Evolutionary conservation across 2,797 vertebrate genomes (phyloP), one percentile per base, ranked within the genome.

Genomic region (Numenius phaeopus): DNA sequence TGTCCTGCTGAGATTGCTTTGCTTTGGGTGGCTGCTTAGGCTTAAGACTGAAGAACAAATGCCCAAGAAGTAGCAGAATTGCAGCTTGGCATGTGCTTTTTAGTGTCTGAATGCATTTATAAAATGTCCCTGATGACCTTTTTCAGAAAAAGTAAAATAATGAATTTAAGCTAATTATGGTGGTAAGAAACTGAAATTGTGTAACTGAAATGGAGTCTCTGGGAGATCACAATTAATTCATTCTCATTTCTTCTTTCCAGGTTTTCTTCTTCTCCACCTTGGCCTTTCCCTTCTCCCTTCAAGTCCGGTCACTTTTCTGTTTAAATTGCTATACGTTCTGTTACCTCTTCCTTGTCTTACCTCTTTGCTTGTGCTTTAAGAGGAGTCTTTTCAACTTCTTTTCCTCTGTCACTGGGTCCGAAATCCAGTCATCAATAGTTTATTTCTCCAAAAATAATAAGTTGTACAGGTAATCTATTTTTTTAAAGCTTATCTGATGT

Each of bases 191-290:
- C 42, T 62, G n/a, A 54, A 92, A 72, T 61, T 87, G 30, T 93
- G 6, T 85, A 83, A 72, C 27, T 78, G 57, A 71, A 80, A 61
- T 87, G 32, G 37, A 54, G 76, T 84, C 29, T 85, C 20, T 67
- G 34, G 34, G 49, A 81, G 69, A 95, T 64, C 61, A 47, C 89
- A 69, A 95, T 97, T 97, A 97, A 97, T 89, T 87, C 3, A 7
- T 94, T 97, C 76, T 97, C 15, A 11, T 96, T 97, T 97, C 96
- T 97, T 96, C 97, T 97, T 97, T 97, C 80, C 97, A 97, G 97
- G 92, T 97, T 87, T 94, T 93, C 94, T 92, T 64, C 92, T 97
- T 87, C 94, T 90, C 59, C 57, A 93, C 39, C 81, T 95, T 97
- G 97, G 92, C 71, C 67, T 95, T 90, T 67, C 75, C 71, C 57